Percentiles rank a stretch among this genome's conserved stretches.
These are phyloP conservation scores for Acanthornis magna DNA, from an alignment of 2,797 vertebrate species.

Conservation along the genomic window DNA sequence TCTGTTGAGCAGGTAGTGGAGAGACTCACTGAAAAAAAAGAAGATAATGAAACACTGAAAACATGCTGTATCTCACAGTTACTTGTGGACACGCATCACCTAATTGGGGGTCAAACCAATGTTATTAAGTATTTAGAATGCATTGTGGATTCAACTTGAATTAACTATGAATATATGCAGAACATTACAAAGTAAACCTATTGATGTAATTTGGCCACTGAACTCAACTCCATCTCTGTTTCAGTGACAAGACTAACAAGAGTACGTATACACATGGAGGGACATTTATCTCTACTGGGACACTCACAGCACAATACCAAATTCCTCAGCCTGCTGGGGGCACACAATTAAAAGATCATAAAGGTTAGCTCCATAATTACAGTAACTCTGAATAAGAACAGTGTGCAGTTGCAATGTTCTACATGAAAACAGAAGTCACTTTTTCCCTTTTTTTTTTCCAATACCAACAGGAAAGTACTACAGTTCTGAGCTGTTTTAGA, in stretches of 20 bases:
- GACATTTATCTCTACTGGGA: neutral
- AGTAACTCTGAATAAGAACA: neutral
- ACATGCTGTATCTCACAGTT: slow-evolving; percentile 50
- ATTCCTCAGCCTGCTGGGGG: neutral
- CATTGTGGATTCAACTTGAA: slow-evolving; percentile 42
- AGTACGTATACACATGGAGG: neutral
- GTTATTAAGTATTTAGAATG: slow-evolving; percentile 40
- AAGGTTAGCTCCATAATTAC: neutral
- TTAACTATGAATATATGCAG: slow-evolving; percentile 36
- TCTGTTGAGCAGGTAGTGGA: slow-evolving; percentile 69
- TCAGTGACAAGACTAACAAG: slow-evolving; percentile 49
- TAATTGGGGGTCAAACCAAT: slow-evolving; percentile 70
- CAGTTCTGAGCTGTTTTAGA: neutral
- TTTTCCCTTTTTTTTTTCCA: neutral
- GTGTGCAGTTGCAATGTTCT: neutral
- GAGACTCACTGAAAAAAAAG: slow-evolving; percentile 35
- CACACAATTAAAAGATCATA: neutral
- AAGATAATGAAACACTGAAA: slow-evolving; percentile 66
- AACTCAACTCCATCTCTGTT: slow-evolving; percentile 38
- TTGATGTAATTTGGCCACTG: slow-evolving; percentile 56
- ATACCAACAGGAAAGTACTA: neutral
- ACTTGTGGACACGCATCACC: slow-evolving; percentile 57
- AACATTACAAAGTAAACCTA: neutral
- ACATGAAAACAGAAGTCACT: neutral
- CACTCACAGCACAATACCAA: neutral